Base-by-base conservation (phyloP, 2,113 vertebrate species). In the Lipophrys pholis region DNA sequence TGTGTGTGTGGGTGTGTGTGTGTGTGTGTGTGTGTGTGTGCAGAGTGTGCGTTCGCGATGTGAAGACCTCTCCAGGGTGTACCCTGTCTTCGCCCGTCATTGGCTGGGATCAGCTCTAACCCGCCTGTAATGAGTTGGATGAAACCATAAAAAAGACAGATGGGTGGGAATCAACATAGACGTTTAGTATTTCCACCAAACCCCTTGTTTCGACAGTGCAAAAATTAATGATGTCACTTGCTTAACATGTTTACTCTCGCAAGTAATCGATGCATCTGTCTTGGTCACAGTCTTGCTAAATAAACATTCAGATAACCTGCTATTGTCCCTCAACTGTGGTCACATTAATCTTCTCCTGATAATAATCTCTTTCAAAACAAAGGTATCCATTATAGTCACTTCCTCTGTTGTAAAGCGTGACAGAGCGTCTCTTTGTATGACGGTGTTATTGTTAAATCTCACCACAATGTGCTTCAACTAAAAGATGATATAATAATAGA, bases 401-500 rank as follows among this genome's bases (percentile, higher is more conserved):
- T 7, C 21, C 52, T 14, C 21, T 7, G 43, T 50, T 60, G 39
- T 12, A 62, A 35, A 48, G 42, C 57, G 61, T 72, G 41, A 42
- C 10, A 62, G 49, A 50, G 45, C 36, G 62, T 39, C 51, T 17
- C 39, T 51, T 55, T 69, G 16, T 62, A 54, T 73, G 11, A 69
- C 55, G 60, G 67, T 60, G 80, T 51, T 55, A 57, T 51, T 54
- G 36, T 74, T 90, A 86, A 78, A 67, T 87, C 61, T 39, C 66
- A 78, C 72, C 10, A 90, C 65, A 89, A 86, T 46, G 87, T 55
- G 36, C 35, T 73, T 73, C 14, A 71, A 50, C 75, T 82, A 65
- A 65, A 59, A 57, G 30, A 82, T 73, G 35, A 69, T 74, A 11
- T 80, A 64, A 58, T 75, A 85, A 84, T 86, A 69, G 87, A 65